phyloP scores from a whole-genome alignment of 2,888 invertebrate species.

The Yponomeuta sedellus region DNA sequence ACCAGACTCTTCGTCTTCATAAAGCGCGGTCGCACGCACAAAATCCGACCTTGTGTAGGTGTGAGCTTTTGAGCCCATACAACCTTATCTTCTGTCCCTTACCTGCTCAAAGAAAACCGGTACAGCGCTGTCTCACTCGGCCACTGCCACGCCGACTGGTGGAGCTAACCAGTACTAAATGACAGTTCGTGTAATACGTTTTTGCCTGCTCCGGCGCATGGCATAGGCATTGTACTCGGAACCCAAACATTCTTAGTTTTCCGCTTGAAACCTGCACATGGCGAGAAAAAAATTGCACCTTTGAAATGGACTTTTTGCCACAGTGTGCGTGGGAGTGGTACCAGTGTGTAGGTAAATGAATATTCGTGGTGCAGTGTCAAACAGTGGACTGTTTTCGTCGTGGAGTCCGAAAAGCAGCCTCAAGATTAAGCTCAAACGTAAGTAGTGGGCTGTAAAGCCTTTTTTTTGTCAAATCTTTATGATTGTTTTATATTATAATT shows the following conservation, averaged over 20 bases:
- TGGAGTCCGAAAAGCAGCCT: slow-evolving; percentile 70
- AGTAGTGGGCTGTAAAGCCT: slow-evolving; percentile 28
- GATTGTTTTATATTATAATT: background rate
- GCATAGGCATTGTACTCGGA: background rate
- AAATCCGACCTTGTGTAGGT: slow-evolving; percentile 8
- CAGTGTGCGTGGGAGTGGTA: slow-evolving; percentile 37
- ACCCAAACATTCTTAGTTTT: background rate
- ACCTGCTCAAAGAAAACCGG: slow-evolving; percentile 22
- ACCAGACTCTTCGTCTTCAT: background rate
- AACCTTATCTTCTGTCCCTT: slow-evolving; percentile 24
- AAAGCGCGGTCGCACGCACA: slow-evolving; percentile 10
- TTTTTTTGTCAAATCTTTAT: background rate
- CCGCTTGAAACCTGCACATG: background rate
- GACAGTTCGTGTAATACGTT: slow-evolving; percentile 56
- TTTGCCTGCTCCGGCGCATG: slow-evolving; percentile 17
- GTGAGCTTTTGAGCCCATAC: slow-evolving; percentile 48
- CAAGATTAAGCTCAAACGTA: slow-evolving; percentile 74
- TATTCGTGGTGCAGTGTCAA: slow-evolving; percentile 57
- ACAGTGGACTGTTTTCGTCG: slow-evolving; percentile 59
- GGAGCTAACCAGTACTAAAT: slow-evolving; percentile 43
- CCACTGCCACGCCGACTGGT: slow-evolving; percentile 45
- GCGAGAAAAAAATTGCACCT: background rate
- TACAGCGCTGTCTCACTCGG: slow-evolving; percentile 11
- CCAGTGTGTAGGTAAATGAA: slow-evolving; percentile 58
- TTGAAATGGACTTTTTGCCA: background rate